Conservation (phyloP, 2,797 vertebrate genomes). For the Scomberomorus guttatus region DNA sequence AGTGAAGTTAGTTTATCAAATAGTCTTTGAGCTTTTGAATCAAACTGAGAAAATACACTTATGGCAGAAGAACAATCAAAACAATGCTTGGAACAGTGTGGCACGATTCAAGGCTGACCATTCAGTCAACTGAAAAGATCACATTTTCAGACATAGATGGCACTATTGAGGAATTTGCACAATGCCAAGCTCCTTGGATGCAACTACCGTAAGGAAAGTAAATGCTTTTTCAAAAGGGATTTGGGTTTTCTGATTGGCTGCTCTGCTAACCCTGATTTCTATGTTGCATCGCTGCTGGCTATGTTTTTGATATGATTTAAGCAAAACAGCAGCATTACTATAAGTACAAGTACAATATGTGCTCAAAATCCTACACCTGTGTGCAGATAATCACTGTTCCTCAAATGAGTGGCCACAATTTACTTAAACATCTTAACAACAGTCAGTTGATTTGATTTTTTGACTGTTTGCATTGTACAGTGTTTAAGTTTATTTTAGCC, state of each 20-base stretch:
- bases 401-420: neutral
- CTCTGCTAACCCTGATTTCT: constrained; percentile 21
- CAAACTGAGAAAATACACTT: constrained; percentile 35
- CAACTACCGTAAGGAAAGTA: neutral
- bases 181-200: constrained; percentile 1
- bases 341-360: neutral
- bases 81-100: constrained; percentile 7
- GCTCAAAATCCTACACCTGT: neutral
- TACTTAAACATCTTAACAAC: neutral
- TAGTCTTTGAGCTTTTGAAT: constrained; percentile 15
- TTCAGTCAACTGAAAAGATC: constrained; percentile 4
- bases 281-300: constrained; percentile 8
- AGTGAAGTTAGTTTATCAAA: constrained; percentile 36
- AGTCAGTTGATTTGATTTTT: constrained; percentile 10
- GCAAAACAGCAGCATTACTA: neutral
- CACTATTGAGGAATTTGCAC: constrained; percentile 11
- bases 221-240: constrained; percentile 7
- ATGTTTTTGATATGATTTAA: constrained; percentile 18
- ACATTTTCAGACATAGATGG: neutral
- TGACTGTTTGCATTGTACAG: neutral
- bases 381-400: neutral
- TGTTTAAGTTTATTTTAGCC: neutral
- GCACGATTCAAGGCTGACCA: neutral
- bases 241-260: constrained; percentile 32
- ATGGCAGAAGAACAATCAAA: constrained; percentile 31